Evolutionary conservation across 2,888 invertebrate species (phyloP).

Genomic region (Candidula unifasciata): DNA sequence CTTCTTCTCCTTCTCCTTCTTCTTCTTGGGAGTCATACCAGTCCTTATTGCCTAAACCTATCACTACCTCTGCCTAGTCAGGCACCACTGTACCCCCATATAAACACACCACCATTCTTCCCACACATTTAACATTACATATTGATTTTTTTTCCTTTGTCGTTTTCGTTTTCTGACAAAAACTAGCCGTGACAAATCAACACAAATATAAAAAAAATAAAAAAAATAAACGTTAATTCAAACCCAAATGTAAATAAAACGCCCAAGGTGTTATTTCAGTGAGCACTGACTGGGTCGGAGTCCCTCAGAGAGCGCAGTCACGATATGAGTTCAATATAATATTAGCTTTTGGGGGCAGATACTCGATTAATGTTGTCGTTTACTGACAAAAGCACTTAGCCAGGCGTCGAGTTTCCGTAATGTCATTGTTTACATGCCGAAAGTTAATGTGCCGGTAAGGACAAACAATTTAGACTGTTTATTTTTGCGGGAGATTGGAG

Average conservation of each 20-base stretch:
- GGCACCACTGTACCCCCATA: too few relatives aligned
- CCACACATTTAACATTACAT: not conserved
- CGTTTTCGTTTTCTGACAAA: too few relatives aligned
- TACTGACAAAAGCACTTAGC: slow-evolving; percentile 22
- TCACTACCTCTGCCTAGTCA: too few relatives aligned
- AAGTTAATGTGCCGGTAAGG: not conserved
- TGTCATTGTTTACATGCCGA: not conserved
- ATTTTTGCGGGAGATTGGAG: too few relatives aligned
- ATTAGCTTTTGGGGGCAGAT: not conserved
- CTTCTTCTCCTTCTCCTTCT: too few relatives aligned
- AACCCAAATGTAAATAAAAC: too few relatives aligned
- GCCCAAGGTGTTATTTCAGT: not conserved
- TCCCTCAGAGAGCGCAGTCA: not conserved
- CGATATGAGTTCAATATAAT: not conserved
- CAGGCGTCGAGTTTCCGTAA: not conserved
- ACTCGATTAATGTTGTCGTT: not conserved
- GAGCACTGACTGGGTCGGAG: not conserved
- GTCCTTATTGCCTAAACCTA: too few relatives aligned
- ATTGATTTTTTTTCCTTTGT: not conserved
- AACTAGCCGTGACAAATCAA: too few relatives aligned
- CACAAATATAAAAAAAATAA: too few relatives aligned
- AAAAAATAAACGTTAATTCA: too few relatives aligned
- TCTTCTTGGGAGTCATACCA: too few relatives aligned
- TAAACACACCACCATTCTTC: not conserved
- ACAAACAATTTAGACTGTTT: too few relatives aligned